Conservation (phyloP, 2,113 vertebrate species). For the Opisthocomus hoazin region DNA sequence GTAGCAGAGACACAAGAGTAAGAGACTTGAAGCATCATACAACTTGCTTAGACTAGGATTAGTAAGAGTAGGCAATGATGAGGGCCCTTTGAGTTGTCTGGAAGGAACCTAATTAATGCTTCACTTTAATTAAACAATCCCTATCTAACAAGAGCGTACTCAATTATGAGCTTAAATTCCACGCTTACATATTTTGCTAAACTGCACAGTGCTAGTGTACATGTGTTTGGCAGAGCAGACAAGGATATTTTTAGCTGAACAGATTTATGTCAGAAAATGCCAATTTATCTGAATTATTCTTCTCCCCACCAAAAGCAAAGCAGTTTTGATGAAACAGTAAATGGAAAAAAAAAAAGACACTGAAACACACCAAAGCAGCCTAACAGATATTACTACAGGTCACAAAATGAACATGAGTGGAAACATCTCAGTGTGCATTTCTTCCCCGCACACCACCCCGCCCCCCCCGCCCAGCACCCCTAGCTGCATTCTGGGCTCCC, state of each 20-base stretch:
- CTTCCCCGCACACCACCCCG: rapidly evolving
- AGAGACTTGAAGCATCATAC: neutral
- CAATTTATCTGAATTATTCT: neutral
- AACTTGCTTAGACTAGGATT: neutral
- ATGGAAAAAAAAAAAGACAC: neutral
- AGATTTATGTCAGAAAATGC: neutral
- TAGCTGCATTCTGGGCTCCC: neutral
- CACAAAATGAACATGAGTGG: neutral
- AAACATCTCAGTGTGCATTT: neutral
- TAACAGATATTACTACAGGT: neutral
- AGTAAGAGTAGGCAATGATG: neutral
- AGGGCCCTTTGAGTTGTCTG: neutral
- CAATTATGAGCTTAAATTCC: neutral
- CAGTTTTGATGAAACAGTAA: neutral
- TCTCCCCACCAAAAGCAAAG: neutral
- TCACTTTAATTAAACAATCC: slow-evolving; percentile 11
- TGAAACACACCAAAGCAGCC: neutral
- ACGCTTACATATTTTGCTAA: neutral
- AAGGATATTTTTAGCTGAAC: neutral
- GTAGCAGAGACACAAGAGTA: neutral
- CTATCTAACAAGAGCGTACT: neutral
- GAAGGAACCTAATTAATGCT: neutral
- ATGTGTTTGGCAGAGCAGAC: neutral
- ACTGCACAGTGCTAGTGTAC: neutral
- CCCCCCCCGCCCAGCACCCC: neutral